These are phyloP conservation scores for Apodemus agrarius DNA, from an alignment of 2,797 vertebrate species.

Conservation along the genomic window DNA sequence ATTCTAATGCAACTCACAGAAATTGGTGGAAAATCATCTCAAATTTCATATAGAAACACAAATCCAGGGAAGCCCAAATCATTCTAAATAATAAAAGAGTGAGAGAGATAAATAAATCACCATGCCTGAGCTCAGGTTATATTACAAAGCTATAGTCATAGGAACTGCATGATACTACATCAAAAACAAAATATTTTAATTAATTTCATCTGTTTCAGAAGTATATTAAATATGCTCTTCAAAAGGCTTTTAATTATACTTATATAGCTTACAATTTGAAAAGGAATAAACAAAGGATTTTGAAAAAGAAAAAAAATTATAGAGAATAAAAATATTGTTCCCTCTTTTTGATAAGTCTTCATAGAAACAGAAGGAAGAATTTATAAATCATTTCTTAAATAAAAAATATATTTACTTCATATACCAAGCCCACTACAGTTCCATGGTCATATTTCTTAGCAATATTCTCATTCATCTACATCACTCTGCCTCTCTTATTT, in stretches of 20 bases:
- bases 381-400: not conserved
- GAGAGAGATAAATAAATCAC: not conserved
- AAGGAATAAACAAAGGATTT: not conserved
- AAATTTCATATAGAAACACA: not conserved
- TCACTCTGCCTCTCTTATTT: not conserved
- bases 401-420: not conserved
- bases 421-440: no score
- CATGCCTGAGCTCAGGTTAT: not conserved
- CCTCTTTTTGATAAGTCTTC: not conserved
- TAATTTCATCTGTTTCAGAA: not conserved
- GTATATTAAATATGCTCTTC: not conserved
- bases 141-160: not conserved
- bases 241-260: not conserved
- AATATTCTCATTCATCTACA: not conserved
- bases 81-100: not conserved
- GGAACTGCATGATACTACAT: not conserved
- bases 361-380: not conserved
- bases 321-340: not conserved
- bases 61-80: not conserved
- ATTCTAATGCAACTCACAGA: not conserved
- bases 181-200: not conserved
- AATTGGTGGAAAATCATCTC: not conserved
- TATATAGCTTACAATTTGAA: not conserved
- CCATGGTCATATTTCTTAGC: not conserved
- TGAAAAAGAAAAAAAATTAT: constrained; percentile 18